These are phyloP conservation scores for Myripristis jacobus DNA, from an alignment of 2,797 vertebrate species.

Conservation along the genomic window DNA sequence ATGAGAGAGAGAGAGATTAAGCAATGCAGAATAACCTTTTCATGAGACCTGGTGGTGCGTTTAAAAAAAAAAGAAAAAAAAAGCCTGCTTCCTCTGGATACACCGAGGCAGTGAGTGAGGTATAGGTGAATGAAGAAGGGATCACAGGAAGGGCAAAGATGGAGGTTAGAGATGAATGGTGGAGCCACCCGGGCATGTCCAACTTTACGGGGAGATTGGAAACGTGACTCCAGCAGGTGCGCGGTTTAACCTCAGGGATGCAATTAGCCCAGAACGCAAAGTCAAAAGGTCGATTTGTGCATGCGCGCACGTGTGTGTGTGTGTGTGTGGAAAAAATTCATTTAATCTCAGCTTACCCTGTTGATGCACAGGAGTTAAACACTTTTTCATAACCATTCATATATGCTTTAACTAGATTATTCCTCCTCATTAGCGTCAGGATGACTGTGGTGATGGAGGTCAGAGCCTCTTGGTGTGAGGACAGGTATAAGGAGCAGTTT, in stretches of 20 bases:
- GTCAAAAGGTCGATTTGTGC: background rate
- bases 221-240: too few relatives aligned
- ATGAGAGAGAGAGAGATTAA: background rate
- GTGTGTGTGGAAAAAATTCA: background rate
- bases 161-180: too few relatives aligned
- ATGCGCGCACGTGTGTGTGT: background rate
- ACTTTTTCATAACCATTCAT: conserved; percentile 9
- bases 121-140: too few relatives aligned
- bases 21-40: background rate
- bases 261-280: too few relatives aligned
- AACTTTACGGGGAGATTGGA: too few relatives aligned
- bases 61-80: too few relatives aligned
- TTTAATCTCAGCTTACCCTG: background rate
- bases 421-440: conserved; percentile 9
- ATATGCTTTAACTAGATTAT: background rate
- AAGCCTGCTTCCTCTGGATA: too few relatives aligned
- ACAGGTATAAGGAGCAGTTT: conserved; percentile 2
- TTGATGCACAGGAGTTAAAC: background rate
- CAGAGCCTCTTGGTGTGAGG: background rate
- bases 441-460: background rate
- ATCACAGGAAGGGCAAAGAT: too few relatives aligned
- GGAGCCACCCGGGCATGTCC: too few relatives aligned
- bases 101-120: too few relatives aligned
- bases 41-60: too few relatives aligned
- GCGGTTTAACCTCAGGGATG: too few relatives aligned